These are phyloP conservation scores for Bothrops alternatus DNA, from an alignment of 2,797 vertebrate genomes.

Conservation along the genomic window DNA sequence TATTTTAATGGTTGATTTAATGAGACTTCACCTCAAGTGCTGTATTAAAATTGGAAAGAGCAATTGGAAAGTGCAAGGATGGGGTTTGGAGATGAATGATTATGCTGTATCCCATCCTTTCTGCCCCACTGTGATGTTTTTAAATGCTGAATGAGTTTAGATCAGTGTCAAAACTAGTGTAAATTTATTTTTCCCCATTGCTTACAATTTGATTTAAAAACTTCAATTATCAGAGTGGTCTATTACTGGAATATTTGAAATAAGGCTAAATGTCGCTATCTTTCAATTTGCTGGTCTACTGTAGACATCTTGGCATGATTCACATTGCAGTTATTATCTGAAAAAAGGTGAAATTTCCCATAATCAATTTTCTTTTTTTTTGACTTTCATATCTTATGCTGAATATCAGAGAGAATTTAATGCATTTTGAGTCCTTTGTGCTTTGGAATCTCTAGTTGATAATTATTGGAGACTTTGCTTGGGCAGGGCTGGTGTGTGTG, in stretches of 20 bases:
- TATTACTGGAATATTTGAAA: neutral
- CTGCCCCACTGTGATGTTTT: neutral
- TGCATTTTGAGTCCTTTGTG: neutral
- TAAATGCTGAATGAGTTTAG: neutral
- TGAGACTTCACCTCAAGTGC: neutral
- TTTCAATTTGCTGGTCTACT: neutral
- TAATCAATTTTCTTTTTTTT: neutral
- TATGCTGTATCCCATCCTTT: neutral
- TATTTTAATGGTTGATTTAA: slow-evolving; percentile 8
- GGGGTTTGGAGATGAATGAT: neutral
- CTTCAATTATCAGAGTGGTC: neutral
- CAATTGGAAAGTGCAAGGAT: neutral
- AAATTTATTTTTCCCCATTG: neutral
- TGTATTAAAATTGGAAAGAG: neutral
- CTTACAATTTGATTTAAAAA: neutral
- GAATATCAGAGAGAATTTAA: neutral
- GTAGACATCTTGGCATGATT: neutral
- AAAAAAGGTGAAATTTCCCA: neutral
- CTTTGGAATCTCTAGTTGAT: neutral
- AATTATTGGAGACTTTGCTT: neutral
- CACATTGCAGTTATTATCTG: neutral
- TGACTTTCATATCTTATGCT: neutral
- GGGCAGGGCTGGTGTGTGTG: neutral
- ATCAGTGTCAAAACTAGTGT: neutral
- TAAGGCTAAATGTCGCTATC: neutral